Evolutionary conservation across 2,888 invertebrate species (phyloP).

Genomic region (Calephelis perditalis): DNA sequence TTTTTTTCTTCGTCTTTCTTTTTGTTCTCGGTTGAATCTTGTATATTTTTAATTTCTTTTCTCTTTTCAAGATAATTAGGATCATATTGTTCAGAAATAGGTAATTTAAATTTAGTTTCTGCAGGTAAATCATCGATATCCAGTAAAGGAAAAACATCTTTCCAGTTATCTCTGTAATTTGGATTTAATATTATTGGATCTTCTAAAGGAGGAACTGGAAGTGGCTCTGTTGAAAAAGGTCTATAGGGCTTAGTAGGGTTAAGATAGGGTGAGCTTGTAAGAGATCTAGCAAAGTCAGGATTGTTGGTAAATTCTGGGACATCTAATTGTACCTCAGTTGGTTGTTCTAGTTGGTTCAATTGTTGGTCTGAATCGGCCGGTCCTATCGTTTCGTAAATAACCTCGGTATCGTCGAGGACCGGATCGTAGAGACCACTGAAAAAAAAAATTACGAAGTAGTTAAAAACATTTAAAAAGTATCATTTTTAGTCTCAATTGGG

Average conservation of each 20-base stretch:
- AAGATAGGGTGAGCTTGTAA: constrained; percentile 46
- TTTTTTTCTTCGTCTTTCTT: constrained; percentile 7
- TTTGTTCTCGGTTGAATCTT: constrained; percentile 20
- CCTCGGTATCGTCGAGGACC: constrained; percentile 60
- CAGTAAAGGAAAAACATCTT: constrained; percentile 45
- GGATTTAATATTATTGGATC: constrained; percentile 60
- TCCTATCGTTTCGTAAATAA: constrained; percentile 53
- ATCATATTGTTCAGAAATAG: constrained; percentile 59
- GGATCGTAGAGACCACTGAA: constrained; percentile 69
- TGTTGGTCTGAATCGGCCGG: constrained; percentile 59
- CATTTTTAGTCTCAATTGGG: too few species aligned
- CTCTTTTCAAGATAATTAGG: constrained; percentile 38
- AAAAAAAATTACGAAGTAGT: constrained; percentile 23
- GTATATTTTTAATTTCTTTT: constrained; percentile 21
- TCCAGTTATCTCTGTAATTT: constrained; percentile 49
- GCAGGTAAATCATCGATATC: constrained; percentile 35
- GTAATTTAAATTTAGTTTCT: constrained; percentile 52
- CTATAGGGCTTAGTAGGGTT: constrained; percentile 48
- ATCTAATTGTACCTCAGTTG: constrained; percentile 57
- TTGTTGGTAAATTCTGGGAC: constrained; percentile 38
- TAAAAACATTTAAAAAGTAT: neutral
- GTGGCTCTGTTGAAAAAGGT: constrained; percentile 58
- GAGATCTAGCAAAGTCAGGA: constrained; percentile 37
- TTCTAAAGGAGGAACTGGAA: constrained; percentile 53
- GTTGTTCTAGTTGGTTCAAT: constrained; percentile 39